phyloP scores from a whole-genome alignment of 2,113 vertebrate genomes.

The Dicerorhinus sumatrensis region DNA sequence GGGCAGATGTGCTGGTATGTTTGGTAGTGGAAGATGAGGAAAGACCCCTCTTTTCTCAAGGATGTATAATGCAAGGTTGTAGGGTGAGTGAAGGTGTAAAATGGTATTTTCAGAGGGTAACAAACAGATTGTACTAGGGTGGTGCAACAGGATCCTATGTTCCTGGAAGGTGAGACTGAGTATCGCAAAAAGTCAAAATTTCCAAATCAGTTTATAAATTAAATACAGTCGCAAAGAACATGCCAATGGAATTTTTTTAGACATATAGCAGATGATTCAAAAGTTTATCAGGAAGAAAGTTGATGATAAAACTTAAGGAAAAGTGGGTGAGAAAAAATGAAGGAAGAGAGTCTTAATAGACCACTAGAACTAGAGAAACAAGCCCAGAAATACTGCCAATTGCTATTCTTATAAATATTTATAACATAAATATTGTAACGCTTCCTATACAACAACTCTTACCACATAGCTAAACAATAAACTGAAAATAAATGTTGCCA shows the following conservation, averaged over 20 bases:
- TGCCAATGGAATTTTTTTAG: not conserved
- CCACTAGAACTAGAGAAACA: not conserved
- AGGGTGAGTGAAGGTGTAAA: not conserved
- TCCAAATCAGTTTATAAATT: not conserved
- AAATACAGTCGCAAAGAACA: not conserved
- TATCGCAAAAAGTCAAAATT: not conserved
- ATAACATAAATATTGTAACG: not conserved
- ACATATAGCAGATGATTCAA: not conserved
- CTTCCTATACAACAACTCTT: not conserved
- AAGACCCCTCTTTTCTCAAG: not conserved
- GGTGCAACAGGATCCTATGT: not conserved
- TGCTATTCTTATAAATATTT: too few species aligned
- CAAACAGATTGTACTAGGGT: not conserved
- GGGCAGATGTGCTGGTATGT: not conserved
- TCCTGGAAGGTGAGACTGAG: not conserved
- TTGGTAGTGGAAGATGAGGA: not conserved
- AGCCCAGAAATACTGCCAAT: not conserved
- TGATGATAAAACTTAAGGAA: not conserved
- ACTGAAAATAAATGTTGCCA: not conserved
- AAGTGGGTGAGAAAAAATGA: not conserved
- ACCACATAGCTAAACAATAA: not conserved
- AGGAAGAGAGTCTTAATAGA: not conserved
- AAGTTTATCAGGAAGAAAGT: not conserved
- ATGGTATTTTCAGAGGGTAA: not conserved
- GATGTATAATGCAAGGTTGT: not conserved